Base-by-base conservation (phyloP, 2,888 invertebrate species). In the Rhingia rostrata region DNA sequence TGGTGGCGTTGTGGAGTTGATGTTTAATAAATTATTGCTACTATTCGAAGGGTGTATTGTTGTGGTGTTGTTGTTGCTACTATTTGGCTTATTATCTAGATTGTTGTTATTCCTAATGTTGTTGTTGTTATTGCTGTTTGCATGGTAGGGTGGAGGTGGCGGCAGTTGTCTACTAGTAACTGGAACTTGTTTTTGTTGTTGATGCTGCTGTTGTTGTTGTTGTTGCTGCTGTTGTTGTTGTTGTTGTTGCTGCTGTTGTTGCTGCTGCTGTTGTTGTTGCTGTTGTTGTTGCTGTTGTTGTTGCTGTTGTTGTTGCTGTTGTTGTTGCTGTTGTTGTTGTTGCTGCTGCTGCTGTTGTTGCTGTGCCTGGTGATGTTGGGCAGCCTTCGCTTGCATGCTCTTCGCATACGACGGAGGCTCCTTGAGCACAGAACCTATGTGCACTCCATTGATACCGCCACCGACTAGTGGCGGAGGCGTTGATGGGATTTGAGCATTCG, bases 351-450 rank as follows among this genome's bases (percentile, higher is more conserved):
- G 88, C 0, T 89, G 89, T 9, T 82, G 85, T 0, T 89, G 89
- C 4, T 88, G 89, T 9, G 89, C 89, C 54, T 89, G 90, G 75
- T 90, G 90, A 73, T 91, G 90, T 35, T 91, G 90, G 4, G 92
- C 93, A 75, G 93, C 93, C 81, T 91, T 91, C n/a, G 93, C 93
- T 90, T 96, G 96, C 95, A 98, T 97, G 54, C 97, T 97, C 89
- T 96, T 97, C 10, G 97, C 97, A 91, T 97, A 98, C 90, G 97
- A 97, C 5, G 97, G 97, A 0, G 97, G 97, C 90, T 97, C 97
- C 85, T 94, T 92, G 2, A 91, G 88, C 39, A 47, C 79, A 56
- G 72, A 64, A 43, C 87, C 88, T 43, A 80, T 90, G 82, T 87
- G 90, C 5, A 87, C 88, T 9, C 88, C 89, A 75, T 89, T 90